Base-by-base conservation (phyloP, 1,140 invertebrate species). In the Chrysomallon squamiferum region DNA sequence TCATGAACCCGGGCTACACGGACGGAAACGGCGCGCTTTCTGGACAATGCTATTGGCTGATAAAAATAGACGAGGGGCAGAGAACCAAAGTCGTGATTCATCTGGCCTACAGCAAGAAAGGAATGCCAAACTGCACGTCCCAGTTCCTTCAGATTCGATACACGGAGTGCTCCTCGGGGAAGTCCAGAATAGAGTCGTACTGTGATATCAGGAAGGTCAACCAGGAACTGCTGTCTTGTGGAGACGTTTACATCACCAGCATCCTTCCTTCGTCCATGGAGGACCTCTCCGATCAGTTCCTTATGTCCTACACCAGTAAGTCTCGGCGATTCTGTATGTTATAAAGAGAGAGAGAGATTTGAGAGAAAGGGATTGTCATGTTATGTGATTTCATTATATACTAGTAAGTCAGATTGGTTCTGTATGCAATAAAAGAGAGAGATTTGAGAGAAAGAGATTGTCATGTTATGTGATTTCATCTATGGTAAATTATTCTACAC, bases 1-100 rank as follows among this genome's bases (percentile, higher is more conserved):
- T 54, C 13, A 54, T 54, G 50, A 54, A 54, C 50, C 50, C 50
- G 15, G 50, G 50, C 15, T 54, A 54, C n/a, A 54, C 50, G 15
- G 29, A 25, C 22, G 50, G 29, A 4, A 27, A 25, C 13, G 50
- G 50, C 22, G 29, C 22, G 1, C 50, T 30, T 27, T 54, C 50
- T 22, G 29, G 50, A 20, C 50, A 54, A 27, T 54, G 50, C 22
- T 54, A 54, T 54, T 54, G 50, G 50, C 22, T 54, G 50, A 54
- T 54, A 15, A 54, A 30, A 22, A 25, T 27, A 54, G 22, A 27
- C 25, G 0, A 25, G 3, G 50, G 50, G n/a, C 22, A 2, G 1
- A 54, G 22, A 30, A 30, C 29, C n/a, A 54, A 27, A 22, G 50
- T 54, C 50, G 25, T 30, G 4, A 18, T 54, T 54, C 50, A 54